phyloP scores from a whole-genome alignment of 2,888 invertebrate species.

The Lepidochrysops patricia region DNA sequence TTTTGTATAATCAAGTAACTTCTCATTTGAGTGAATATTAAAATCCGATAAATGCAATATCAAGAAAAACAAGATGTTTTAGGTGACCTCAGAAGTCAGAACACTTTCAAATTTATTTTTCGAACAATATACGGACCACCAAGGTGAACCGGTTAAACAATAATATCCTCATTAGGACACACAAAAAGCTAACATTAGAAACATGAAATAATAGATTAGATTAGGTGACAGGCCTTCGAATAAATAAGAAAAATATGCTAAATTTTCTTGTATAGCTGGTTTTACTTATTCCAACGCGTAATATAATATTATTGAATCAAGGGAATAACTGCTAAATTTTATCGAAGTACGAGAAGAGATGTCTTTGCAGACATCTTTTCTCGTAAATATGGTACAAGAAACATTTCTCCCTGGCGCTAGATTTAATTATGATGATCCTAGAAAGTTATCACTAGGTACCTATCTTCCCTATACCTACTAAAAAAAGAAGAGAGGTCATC shows the following conservation, averaged over 20 bases:
- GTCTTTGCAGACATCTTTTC: too few species aligned
- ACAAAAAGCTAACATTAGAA: neutral
- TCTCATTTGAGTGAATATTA: neutral
- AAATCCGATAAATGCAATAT: neutral
- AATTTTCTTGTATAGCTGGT: too few species aligned
- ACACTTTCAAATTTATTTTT: slow-evolving; percentile 9
- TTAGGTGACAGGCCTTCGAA: neutral
- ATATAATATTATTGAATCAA: too few species aligned
- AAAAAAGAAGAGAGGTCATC: too few species aligned
- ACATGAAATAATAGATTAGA: slow-evolving; percentile 1
- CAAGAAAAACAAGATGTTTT: neutral
- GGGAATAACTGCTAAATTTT: too few species aligned
- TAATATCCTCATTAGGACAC: slow-evolving; percentile 3
- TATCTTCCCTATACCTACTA: too few species aligned
- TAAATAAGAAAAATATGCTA: neutral
- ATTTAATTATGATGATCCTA: too few species aligned
- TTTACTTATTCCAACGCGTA: too few species aligned
- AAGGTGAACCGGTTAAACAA: slow-evolving; percentile 6
- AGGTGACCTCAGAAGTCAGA: slow-evolving; percentile 11
- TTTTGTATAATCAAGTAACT: neutral
- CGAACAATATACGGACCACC: neutral
- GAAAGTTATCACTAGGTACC: too few species aligned
- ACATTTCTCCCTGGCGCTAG: too few species aligned
- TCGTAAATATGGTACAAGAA: neutral
- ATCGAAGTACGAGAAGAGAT: too few species aligned